phyloP scores from a whole-genome alignment of 92 coral and sea anemone species.

The Palythoa grandis region DNA sequence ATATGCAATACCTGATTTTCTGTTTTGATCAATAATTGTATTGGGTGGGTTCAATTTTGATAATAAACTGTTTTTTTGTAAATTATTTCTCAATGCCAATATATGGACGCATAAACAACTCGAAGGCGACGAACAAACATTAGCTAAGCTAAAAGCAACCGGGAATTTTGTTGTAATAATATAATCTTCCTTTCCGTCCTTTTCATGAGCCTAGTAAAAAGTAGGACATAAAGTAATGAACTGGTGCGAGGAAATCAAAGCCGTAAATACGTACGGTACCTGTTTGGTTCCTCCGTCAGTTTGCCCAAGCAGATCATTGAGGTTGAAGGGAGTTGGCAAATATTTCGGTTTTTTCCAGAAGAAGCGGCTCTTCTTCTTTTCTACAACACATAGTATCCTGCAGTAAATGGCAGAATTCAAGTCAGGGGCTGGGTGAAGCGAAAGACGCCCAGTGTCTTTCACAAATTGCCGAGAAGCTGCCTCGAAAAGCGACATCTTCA shows the following conservation, averaged over 20 bases:
- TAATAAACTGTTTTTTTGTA: too few relatives aligned
- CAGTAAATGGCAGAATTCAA: conserved; percentile 78
- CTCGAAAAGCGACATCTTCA: conserved; percentile 93
- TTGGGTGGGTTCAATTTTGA: too few relatives aligned
- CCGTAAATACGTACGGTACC: neutral
- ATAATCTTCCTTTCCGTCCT: neutral
- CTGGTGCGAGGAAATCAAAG: neutral
- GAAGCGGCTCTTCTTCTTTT: conserved; percentile 83
- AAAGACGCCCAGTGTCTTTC: conserved; percentile 83
- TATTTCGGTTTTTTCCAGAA: conserved; percentile 83
- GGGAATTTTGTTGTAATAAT: neutral
- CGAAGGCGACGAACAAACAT: neutral
- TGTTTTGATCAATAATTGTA: too few relatives aligned
- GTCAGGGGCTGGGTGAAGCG: conserved; percentile 80
- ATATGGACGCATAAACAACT: too few relatives aligned
- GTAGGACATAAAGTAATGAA: neutral
- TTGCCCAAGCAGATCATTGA: conserved; percentile 72
- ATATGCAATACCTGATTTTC: too few relatives aligned
- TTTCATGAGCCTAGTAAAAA: neutral
- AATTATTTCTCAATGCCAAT: too few relatives aligned
- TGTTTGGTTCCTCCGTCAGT: conserved; percentile 11
- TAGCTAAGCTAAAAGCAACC: too few relatives aligned
- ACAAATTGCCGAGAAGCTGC: conserved; percentile 90
- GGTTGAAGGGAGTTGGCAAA: conserved; percentile 70
- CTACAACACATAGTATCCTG: conserved; percentile 73